phyloP scores from a whole-genome alignment of 2,797 vertebrate genomes.

The Diceros bicornis region DNA sequence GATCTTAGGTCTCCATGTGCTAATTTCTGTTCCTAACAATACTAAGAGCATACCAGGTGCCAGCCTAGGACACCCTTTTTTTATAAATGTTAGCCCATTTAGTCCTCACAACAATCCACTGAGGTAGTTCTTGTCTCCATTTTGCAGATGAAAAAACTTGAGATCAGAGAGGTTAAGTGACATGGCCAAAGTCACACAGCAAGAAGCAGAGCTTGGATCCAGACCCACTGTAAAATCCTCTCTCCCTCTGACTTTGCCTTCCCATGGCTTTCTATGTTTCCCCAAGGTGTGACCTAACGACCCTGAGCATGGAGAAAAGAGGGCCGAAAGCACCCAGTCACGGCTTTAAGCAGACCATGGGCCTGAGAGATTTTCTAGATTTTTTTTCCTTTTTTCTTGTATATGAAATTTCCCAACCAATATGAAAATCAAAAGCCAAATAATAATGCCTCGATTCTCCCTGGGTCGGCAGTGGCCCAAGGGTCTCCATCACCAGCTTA shows the following conservation, averaged over 20 bases:
- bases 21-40: not conserved
- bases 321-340: not conserved
- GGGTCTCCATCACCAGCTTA: not conserved
- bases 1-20: not conserved
- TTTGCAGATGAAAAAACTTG: not conserved
- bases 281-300: not conserved
- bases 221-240: not conserved
- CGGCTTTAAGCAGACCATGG: not conserved
- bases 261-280: not conserved
- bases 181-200: not conserved
- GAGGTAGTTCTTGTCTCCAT: not conserved
- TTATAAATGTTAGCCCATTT: not conserved
- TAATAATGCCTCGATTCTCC: not conserved
- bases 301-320: not conserved
- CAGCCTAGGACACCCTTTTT: not conserved
- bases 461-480: not conserved
- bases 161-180: not conserved
- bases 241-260: not conserved
- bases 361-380: not conserved
- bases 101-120: not conserved
- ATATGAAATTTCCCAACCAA: not conserved
- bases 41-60: not conserved
- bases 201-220: not conserved
- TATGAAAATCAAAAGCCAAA: conserved; percentile 49
- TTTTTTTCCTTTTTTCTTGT: not conserved